Evolutionary conservation across 2,888 invertebrate genomes (phyloP).

Genomic region (Catonia carolina): DNA sequence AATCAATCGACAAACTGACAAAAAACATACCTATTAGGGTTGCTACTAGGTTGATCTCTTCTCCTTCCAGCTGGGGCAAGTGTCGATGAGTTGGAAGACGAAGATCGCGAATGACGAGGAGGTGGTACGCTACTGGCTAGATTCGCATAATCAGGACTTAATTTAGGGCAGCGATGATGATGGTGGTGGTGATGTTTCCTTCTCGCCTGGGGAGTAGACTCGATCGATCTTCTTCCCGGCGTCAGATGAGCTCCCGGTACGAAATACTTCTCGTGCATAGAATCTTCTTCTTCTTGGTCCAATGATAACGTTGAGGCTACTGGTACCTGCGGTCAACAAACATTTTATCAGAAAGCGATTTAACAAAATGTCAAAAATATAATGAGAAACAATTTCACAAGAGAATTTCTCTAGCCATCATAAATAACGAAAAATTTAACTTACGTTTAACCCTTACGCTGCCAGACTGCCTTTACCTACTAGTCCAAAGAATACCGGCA

Average conservation of each 20-base stretch:
- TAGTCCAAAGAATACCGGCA: no score
- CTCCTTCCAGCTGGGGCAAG: constrained; percentile 20
- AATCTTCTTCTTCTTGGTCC: constrained; percentile 56
- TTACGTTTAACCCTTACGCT: no score
- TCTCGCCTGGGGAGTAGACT: constrained; percentile 52
- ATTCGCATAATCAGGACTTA: constrained; percentile 37
- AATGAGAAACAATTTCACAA: no score
- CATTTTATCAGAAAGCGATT: not conserved
- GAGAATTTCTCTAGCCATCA: no score
- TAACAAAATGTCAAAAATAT: not conserved
- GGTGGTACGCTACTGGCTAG: constrained; percentile 33
- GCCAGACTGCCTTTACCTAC: no score
- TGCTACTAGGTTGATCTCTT: constrained; percentile 1
- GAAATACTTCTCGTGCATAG: constrained; percentile 76
- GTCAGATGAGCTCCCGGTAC: constrained; percentile 36
- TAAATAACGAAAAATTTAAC: no score
- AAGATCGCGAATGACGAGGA: constrained; percentile 31
- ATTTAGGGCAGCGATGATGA: constrained; percentile 27
- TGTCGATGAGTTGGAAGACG: constrained; percentile 30
- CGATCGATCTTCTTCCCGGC: constrained; percentile 50
- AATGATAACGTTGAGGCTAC: constrained; percentile 21
- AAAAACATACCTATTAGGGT: constrained; percentile 9
- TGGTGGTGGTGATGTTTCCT: constrained; percentile 24
- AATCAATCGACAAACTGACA: no score
- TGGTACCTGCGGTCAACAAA: constrained; percentile 10